phyloP scores from a whole-genome alignment of 1,140 invertebrate species.

The Euwallacea fornicatus region DNA sequence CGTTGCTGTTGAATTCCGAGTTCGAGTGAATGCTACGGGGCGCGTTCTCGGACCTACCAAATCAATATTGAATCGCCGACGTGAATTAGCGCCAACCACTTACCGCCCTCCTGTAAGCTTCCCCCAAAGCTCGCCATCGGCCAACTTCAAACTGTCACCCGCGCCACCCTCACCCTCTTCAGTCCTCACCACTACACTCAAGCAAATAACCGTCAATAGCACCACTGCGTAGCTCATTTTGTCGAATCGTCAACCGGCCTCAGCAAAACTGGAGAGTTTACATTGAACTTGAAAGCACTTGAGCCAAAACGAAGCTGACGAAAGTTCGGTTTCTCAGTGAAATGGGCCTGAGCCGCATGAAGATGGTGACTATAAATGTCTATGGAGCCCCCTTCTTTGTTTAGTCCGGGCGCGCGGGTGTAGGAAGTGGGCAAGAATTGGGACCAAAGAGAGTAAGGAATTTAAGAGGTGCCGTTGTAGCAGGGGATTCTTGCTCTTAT shows the following conservation, averaged over 20 bases:
- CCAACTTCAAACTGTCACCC: constrained; percentile 5
- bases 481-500: no score
- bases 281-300: not conserved
- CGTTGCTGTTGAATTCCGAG: constrained; percentile 8
- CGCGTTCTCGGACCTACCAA: constrained; percentile 12
- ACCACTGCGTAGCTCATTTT: not conserved
- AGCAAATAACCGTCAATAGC: not conserved
- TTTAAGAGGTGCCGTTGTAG: no score
- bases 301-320: constrained; percentile 9
- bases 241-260: not conserved
- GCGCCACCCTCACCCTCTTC: not conserved
- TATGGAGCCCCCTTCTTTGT: constrained; percentile 25
- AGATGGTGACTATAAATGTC: constrained; percentile 37
- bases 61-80: not conserved
- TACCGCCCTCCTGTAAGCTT: not conserved
- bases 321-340: constrained; percentile 32
- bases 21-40: constrained; percentile 25
- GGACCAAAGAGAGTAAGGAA: no score
- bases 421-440: no score
- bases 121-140: constrained; percentile 1
- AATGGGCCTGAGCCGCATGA: constrained; percentile 28
- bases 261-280: not conserved
- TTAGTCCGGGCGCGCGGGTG: constrained; percentile 8
- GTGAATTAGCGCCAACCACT: not conserved
- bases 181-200: constrained; percentile 2